Evolutionary conservation across 2,113 vertebrate species (phyloP).

Genomic region (Takifugu bimaculatus): DNA sequence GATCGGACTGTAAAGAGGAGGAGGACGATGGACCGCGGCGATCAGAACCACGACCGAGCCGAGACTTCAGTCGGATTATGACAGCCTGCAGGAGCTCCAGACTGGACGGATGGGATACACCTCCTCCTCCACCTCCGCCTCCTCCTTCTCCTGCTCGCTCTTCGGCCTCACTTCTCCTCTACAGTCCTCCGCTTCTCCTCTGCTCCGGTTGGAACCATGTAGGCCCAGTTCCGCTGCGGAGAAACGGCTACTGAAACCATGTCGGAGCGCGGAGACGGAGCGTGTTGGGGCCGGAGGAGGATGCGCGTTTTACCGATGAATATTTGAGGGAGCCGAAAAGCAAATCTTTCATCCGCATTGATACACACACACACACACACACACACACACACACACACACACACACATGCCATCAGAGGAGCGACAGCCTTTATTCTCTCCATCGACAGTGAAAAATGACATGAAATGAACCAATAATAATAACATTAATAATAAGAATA

Average conservation of each 20-base stretch:
- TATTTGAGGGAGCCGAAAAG: constrained; percentile 38
- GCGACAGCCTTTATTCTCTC: constrained; percentile 1
- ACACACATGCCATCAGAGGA: constrained; percentile 58
- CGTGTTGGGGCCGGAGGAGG: too few species aligned
- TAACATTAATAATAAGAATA: constrained; percentile 27
- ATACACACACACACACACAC: constrained; percentile 58
- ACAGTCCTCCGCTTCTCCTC: constrained; percentile 55
- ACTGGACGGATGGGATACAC: too few species aligned
- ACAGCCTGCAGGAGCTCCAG: neutral
- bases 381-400: neutral
- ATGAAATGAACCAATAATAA: constrained; percentile 26
- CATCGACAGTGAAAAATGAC: constrained; percentile 1
- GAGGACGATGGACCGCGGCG: constrained; percentile 39
- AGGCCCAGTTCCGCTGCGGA: constrained; percentile 23
- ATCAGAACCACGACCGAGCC: neutral
- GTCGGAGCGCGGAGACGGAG: constrained; percentile 32
- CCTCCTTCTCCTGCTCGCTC: too few species aligned
- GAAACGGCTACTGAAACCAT: constrained; percentile 1
- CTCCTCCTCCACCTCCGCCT: too few species aligned
- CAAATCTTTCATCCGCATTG: constrained; percentile 65
- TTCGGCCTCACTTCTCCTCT: constrained; percentile 15
- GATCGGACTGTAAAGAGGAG: constrained; percentile 21
- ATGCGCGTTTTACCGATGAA: constrained; percentile 20
- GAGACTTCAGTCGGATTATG: constrained; percentile 63
- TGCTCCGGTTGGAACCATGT: constrained; percentile 69